Conservation (phyloP, 1,140 invertebrate species). For the Zaprionus africanus region DNA sequence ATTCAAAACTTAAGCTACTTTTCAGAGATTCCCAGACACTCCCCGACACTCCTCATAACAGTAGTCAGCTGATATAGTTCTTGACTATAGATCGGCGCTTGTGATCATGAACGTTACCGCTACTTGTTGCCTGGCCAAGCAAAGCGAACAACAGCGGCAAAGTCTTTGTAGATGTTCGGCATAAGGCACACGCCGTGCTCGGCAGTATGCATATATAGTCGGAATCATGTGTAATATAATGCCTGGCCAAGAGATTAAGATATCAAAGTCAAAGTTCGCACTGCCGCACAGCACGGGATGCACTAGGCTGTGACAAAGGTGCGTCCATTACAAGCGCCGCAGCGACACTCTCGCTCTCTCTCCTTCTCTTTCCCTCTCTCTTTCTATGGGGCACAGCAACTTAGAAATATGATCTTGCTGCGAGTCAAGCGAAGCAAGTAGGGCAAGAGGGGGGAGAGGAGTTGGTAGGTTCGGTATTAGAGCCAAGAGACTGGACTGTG, state of each 20-base stretch:
- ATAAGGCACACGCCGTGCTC: conserved; percentile 71
- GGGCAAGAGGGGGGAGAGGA: neutral
- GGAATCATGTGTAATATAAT: conserved; percentile 63
- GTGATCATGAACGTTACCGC: conserved; percentile 71
- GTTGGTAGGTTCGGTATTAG: neutral
- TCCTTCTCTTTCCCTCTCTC: neutral
- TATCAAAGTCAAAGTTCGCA: conserved; percentile 79
- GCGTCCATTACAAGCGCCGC: conserved; percentile 41
- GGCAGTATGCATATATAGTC: conserved; percentile 13
- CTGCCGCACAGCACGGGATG: conserved; percentile 61
- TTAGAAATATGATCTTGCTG: conserved; percentile 63
- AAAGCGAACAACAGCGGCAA: neutral
- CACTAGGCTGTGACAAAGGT: conserved; percentile 73
- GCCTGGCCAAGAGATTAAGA: conserved; percentile 70
- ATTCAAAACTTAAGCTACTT: conserved; percentile 2
- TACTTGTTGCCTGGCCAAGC: conserved; percentile 51
- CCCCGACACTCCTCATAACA: conserved; percentile 40
- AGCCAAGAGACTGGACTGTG: neutral
- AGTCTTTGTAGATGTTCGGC: conserved; percentile 56
- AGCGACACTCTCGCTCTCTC: conserved; percentile 64
- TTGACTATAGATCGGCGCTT: conserved; percentile 60
- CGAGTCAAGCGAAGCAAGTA: conserved; percentile 8
- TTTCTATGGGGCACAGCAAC: neutral
- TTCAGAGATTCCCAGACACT: neutral
- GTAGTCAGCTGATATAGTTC: conserved; percentile 47